phyloP scores from a whole-genome alignment of 1,140 invertebrate species.

The Drosophila obscura region DNA sequence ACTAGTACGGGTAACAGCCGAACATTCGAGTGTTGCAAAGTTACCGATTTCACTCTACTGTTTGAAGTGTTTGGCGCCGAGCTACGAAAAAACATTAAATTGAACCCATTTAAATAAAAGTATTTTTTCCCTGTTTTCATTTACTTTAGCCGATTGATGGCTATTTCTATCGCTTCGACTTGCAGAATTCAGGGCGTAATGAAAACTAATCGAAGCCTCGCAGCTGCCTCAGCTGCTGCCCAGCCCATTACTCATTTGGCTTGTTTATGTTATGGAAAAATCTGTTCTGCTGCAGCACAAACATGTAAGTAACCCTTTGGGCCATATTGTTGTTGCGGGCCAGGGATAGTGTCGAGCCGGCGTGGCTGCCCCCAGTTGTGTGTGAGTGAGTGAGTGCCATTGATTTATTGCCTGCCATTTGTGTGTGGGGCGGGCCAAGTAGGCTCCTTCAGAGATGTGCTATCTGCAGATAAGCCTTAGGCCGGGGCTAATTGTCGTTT shows the following conservation, averaged over 20 bases:
- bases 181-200: slow-evolving; percentile 1
- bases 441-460: slow-evolving; percentile 49
- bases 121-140: too few relatives aligned
- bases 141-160: too few relatives aligned
- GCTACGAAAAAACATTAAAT: too few relatives aligned
- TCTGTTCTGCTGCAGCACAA: slow-evolving; percentile 28
- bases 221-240: neutral
- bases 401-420: slow-evolving; percentile 75
- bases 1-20: too few relatives aligned
- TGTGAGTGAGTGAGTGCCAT: slow-evolving; percentile 32
- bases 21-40: too few relatives aligned
- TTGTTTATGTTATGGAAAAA: slow-evolving; percentile 27
- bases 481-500: slow-evolving; percentile 78
- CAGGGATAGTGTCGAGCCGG: slow-evolving; percentile 1
- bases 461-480: slow-evolving; percentile 70
- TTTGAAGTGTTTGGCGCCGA: too few relatives aligned
- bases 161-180: neutral
- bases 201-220: slow-evolving; percentile 13
- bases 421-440: slow-evolving; percentile 39
- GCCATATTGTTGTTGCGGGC: slow-evolving; percentile 19
- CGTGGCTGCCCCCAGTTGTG: slow-evolving; percentile 1
- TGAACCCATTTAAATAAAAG: too few relatives aligned
- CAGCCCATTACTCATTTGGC: slow-evolving; percentile 5
- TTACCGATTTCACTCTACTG: too few relatives aligned
- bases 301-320: slow-evolving; percentile 24